phyloP scores from a whole-genome alignment of 23 tunicate species.

The Trididemnum clinides region DNA sequence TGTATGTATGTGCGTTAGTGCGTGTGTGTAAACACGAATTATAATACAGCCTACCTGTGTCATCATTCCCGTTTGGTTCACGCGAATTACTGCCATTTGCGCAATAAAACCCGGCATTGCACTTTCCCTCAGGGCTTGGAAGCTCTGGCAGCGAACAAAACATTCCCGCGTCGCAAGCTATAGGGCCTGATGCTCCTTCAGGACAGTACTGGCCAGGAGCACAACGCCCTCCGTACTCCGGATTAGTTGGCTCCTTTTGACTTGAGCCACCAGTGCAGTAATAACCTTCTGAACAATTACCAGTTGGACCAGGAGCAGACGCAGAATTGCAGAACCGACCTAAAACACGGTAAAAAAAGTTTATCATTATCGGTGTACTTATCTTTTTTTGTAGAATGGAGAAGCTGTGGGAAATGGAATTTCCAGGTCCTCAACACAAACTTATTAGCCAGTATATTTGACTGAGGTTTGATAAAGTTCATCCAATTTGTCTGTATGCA shows the following conservation, averaged over 20 bases:
- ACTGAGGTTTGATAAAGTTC: too few species aligned
- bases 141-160: slow-evolving; percentile 43
- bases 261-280: slow-evolving; percentile 63
- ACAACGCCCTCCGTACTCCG: slow-evolving; percentile 63
- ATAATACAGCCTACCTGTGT: too few species aligned
- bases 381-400: too few species aligned
- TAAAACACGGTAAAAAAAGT: too few species aligned
- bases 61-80: slow-evolving; percentile 68
- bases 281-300: slow-evolving; percentile 61
- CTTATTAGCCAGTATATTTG: too few species aligned
- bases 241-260: slow-evolving; percentile 39
- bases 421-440: too few species aligned
- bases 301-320: slow-evolving; percentile 39
- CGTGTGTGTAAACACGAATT: too few species aligned
- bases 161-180: slow-evolving; percentile 66
- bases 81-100: slow-evolving; percentile 39
- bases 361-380: too few species aligned
- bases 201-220: slow-evolving; percentile 81
- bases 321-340: slow-evolving; percentile 65
- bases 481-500: too few species aligned
- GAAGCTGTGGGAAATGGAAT: too few species aligned
- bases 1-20: too few species aligned
- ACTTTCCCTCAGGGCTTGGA: slow-evolving; percentile 41
- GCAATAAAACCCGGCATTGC: slow-evolving; percentile 81
- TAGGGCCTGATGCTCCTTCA: slow-evolving; percentile 55